phyloP scores from a whole-genome alignment of 2,113 vertebrate genomes.

The Arenaria interpres region DNA sequence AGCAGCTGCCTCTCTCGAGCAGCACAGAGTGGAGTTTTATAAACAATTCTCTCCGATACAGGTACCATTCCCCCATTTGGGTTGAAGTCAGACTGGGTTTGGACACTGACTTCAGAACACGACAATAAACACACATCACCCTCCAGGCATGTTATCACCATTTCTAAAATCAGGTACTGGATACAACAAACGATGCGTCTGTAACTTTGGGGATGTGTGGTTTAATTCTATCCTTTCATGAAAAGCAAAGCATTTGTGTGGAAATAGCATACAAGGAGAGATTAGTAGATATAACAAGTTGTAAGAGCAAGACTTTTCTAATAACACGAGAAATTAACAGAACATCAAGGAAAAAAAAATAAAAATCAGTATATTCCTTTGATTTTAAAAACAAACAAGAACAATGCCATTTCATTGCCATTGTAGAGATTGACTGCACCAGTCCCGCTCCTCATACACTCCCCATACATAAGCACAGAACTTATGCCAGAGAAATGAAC shows the following conservation, averaged over 20 bases:
- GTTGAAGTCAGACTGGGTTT: not conserved
- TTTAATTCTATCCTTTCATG: not conserved
- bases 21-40: not conserved
- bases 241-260: not conserved
- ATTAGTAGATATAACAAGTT: not conserved
- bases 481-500: not conserved
- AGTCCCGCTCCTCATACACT: not conserved
- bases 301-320: not conserved
- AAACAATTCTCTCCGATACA: not conserved
- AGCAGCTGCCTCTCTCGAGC: not conserved
- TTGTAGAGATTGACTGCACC: not conserved
- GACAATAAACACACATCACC: not conserved
- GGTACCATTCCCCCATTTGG: not conserved
- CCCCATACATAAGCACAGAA: fast-evolving
- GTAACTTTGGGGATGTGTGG: not conserved
- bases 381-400: not conserved
- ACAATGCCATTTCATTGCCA: not conserved
- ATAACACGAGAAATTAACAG: not conserved
- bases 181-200: not conserved
- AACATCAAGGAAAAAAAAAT: not conserved
- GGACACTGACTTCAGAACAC: not conserved
- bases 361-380: not conserved
- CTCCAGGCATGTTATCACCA: not conserved
- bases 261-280: not conserved
- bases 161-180: not conserved